Conservation (phyloP, 2,113 vertebrate genomes). For the Chinchilla lanigera region DNA sequence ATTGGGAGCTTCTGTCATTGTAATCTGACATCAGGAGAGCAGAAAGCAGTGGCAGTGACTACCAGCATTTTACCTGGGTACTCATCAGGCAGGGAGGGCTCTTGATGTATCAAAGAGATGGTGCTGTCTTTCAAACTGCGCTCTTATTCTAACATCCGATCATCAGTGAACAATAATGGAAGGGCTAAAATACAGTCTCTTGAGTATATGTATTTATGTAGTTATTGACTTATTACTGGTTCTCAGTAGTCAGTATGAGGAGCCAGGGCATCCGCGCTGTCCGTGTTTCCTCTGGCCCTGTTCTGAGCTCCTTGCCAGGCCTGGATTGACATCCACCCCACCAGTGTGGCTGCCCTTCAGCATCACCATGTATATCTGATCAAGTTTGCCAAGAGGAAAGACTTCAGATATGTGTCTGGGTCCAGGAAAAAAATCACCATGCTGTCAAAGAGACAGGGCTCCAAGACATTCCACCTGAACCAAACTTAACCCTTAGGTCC, state of each 20-base stretch:
- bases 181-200: slow-evolving; percentile 64
- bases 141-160: slow-evolving; percentile 73
- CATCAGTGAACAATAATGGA: slow-evolving; percentile 77
- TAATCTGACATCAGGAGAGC: slow-evolving; percentile 80
- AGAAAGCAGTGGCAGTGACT: slow-evolving; percentile 76
- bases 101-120: slow-evolving; percentile 83
- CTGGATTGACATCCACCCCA: accelerated
- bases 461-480: background rate
- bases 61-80: slow-evolving; percentile 77
- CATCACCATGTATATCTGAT: accelerated
- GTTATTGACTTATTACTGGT: background rate
- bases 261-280: background rate
- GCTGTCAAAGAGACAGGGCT: background rate
- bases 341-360: accelerated
- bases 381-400: background rate
- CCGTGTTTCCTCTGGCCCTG: accelerated
- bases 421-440: background rate
- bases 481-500: background rate
- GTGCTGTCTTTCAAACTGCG: slow-evolving; percentile 76
- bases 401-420: background rate
- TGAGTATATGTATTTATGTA: accelerated
- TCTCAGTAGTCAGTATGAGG: slow-evolving; percentile 62
- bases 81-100: slow-evolving; percentile 76
- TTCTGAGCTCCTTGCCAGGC: accelerated
- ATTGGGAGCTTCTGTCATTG: slow-evolving; percentile 74